Conservation (phyloP, 2,797 vertebrate species). For the Sebastiscus tertius region DNA sequence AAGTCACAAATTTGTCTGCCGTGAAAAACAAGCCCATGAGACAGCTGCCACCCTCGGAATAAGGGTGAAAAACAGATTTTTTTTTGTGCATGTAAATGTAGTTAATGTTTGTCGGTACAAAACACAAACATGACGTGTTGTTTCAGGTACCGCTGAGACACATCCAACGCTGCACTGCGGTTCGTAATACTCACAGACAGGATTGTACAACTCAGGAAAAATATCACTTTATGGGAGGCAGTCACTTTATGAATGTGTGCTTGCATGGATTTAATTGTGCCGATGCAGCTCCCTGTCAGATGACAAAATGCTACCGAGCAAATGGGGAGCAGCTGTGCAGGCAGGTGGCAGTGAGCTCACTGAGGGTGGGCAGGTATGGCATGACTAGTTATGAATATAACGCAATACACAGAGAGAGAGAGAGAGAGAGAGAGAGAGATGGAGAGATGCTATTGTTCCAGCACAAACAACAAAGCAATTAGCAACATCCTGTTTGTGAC, state of each 20-base stretch:
- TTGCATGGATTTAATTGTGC: background rate
- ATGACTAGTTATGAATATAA: background rate
- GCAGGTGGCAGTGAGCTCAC: background rate
- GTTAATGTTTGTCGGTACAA: background rate
- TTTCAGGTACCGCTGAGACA: background rate
- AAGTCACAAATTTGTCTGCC: too few relatives aligned
- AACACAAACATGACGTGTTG: background rate
- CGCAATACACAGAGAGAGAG: background rate
- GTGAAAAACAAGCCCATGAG: too few relatives aligned
- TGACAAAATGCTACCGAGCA: background rate
- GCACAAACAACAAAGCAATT: conserved; percentile 48
- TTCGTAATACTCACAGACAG: background rate
- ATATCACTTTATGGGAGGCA: background rate
- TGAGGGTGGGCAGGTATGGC: background rate
- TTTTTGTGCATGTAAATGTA: too few relatives aligned
- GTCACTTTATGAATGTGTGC: background rate
- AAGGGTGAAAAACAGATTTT: too few relatives aligned
- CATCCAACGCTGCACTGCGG: background rate
- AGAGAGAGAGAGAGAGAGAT: background rate
- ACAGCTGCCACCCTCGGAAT: too few relatives aligned
- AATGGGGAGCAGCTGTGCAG: background rate
- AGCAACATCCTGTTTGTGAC: conserved; percentile 56
- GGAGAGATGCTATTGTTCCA: conserved; percentile 8
- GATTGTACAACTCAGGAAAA: background rate
- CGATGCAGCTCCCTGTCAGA: background rate